Base-by-base conservation (phyloP, 1,140 invertebrate species). In the Pseudomyrmex cubaensis region DNA sequence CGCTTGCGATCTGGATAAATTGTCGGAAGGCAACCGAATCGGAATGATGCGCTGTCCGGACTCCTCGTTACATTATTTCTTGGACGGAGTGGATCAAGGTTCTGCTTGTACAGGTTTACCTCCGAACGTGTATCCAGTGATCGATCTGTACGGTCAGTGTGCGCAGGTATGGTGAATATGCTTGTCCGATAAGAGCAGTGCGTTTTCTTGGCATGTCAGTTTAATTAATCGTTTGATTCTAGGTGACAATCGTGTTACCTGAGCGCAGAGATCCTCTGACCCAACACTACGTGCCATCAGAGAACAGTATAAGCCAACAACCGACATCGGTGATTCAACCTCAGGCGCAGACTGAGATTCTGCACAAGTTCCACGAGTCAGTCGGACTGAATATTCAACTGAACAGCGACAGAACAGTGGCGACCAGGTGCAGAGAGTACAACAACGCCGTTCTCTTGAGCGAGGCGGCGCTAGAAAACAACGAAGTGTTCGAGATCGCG, bases 131-230 rank as follows among this genome's bases (percentile, higher is more conserved):
- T 99, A 98, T 94, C 98, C 98, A n/a, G 98, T 99, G 0, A 97
- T 99, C 52, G 98, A 99, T 95, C 95, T 99, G 13, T 99, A 99
- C 92, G 98, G 98, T 5, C 98, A 98, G 92, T 99, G 98, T 94
- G 97, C 98, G 22, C 97, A 99, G 95, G 98, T 99, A 66, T 52
- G 59, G 67, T n/a, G 25, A 13, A 64, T 17, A 25, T 10, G 0
- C 2, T 17, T 46, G 9, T 5, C 7, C 2, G 12, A 54, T 69
- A 69, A 75, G 0, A 66, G 22, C n/a, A 52, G 1, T 1, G 8
- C 3, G 20, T 50, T 12, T 78, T 46, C 35, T 78, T 10, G 25
- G 2, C 8, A 10, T 20, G 46, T 20, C 59, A 44, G 61, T 20
- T 59, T 12, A 5, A 25, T 61, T 52, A 52, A 35, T 35, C 7